These are phyloP conservation scores for Catharus bicknelli DNA, from an alignment of 2,113 vertebrate species.

Conservation along the genomic window DNA sequence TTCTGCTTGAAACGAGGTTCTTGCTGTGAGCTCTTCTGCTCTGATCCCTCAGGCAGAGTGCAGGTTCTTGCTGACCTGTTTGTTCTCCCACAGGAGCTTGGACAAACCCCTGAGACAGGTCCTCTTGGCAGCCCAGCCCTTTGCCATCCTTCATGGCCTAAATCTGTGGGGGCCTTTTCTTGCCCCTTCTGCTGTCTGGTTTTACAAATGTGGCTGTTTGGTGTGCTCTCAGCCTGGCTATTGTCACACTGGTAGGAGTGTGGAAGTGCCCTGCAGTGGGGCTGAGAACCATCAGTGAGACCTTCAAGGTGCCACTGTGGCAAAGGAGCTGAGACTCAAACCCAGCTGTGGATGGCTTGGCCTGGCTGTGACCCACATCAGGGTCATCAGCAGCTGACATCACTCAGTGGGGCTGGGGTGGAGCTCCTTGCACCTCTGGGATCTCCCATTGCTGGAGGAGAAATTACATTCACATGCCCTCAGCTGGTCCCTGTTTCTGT, in stretches of 20 bases:
- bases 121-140: neutral
- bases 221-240: neutral
- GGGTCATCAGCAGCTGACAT: neutral
- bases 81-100: neutral
- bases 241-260: neutral
- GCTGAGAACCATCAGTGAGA: neutral
- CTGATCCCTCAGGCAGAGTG: neutral
- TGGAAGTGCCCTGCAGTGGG: neutral
- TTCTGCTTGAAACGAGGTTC: neutral
- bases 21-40: neutral
- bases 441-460: neutral
- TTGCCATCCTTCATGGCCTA: neutral
- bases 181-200: neutral
- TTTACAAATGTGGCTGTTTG: neutral
- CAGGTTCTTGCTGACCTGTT: neutral
- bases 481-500: neutral
- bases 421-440: neutral
- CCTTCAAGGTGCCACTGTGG: neutral
- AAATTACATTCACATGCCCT: accelerated
- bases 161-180: neutral
- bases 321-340: neutral
- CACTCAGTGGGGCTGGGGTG: neutral
- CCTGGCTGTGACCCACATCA: neutral
- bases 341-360: accelerated
- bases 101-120: neutral